These are phyloP conservation scores for Hepsetus odoe DNA, from an alignment of 2,113 vertebrate genomes.

Conservation along the genomic window DNA sequence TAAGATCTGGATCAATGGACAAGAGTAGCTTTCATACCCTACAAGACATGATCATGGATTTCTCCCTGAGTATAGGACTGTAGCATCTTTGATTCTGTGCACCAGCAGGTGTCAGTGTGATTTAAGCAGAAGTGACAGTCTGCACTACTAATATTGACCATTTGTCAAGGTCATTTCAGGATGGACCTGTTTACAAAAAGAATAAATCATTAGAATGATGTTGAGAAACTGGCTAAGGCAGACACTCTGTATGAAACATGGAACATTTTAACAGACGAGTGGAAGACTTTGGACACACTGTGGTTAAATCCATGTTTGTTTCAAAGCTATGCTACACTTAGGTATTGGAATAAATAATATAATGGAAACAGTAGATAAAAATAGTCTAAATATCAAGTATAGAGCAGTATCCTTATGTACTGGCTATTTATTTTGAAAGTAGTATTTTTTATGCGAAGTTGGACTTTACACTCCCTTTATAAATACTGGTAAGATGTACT, in stretches of 20 bases:
- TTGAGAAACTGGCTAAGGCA: constrained; percentile 15
- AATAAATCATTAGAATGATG: constrained; percentile 16
- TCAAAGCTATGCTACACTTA: neutral
- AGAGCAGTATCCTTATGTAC: neutral
- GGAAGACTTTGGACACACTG: constrained; percentile 7
- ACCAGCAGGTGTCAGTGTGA: constrained; percentile 73
- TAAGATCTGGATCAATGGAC: neutral
- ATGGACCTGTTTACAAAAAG: constrained; percentile 24
- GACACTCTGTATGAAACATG: constrained; percentile 7
- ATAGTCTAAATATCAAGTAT: neutral
- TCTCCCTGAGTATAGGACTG: neutral
- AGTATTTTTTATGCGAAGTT: too few species aligned
- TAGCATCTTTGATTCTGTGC: constrained; percentile 2
- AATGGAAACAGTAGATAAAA: neutral
- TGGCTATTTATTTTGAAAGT: neutral
- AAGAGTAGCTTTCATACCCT: neutral
- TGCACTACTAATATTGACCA: neutral
- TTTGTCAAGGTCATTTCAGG: constrained; percentile 48
- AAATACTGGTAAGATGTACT: neutral
- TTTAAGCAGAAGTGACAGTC: constrained; percentile 39
- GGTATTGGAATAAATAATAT: neutral
- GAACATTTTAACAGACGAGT: neutral
- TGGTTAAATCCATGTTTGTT: neutral
- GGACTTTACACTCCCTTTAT: too few species aligned
- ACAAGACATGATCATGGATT: neutral